These are phyloP conservation scores for Tachysurus vachellii DNA, from an alignment of 2,113 vertebrate species.

Conservation along the genomic window DNA sequence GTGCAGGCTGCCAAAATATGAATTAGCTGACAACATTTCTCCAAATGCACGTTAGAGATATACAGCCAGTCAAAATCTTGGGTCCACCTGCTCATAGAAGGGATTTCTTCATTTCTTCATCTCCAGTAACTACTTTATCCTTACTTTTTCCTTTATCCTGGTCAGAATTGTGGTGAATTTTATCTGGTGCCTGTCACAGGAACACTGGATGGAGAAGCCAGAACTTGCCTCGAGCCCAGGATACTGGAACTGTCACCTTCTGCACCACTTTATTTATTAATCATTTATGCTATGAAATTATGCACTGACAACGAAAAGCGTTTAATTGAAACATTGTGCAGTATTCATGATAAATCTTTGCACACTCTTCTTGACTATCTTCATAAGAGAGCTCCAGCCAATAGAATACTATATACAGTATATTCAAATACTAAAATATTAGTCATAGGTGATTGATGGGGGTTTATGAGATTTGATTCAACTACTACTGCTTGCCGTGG, in stretches of 20 bases:
- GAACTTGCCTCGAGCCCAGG: neutral
- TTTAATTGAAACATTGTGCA: neutral
- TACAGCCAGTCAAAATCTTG: neutral
- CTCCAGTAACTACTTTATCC: neutral
- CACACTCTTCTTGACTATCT: neutral
- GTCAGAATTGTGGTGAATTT: neutral
- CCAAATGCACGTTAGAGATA: conserved; percentile 58
- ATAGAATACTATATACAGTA: neutral
- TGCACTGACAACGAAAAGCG: neutral
- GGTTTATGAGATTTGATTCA: neutral
- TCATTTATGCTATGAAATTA: neutral
- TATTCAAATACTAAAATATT: conserved; percentile 48
- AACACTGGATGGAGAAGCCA: neutral
- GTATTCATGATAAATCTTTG: neutral
- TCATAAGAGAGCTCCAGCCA: no score
- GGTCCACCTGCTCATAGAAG: neutral
- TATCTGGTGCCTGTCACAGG: neutral
- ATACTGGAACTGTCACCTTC: neutral
- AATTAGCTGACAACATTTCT: conserved; percentile 67
- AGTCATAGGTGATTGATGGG: conserved; percentile 49
- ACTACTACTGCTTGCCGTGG: neutral
- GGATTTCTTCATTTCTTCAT: neutral
- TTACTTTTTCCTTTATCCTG: no score
- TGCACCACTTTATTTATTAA: neutral
- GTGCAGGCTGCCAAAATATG: conserved; percentile 67